Evolutionary conservation across 2,797 vertebrate species (phyloP).

Genomic region (Miichthys miiuy): DNA sequence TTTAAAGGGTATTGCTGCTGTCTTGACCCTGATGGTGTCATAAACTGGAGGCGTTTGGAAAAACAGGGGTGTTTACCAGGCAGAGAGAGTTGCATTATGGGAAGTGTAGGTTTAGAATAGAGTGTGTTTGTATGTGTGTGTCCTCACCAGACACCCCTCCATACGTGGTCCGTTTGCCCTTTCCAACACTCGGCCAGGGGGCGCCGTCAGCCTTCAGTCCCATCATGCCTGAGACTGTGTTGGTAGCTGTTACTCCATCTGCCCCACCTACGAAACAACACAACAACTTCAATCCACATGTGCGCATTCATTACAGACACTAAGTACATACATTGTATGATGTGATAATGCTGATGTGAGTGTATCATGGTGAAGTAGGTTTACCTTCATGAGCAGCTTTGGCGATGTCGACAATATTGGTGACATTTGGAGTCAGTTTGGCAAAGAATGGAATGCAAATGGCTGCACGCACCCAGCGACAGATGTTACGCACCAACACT

Average conservation of each 20-base stretch:
- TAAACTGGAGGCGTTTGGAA: too few relatives aligned
- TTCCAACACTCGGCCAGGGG: constrained; percentile 91
- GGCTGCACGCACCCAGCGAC: constrained; percentile 94
- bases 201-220: constrained; percentile 88
- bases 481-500: constrained; percentile 97
- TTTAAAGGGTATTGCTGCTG: not conserved
- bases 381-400: constrained; percentile 91
- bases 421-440: constrained; percentile 92
- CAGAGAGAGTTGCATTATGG: not conserved
- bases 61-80: too few relatives aligned
- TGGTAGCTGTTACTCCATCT: constrained; percentile 94
- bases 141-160: constrained; percentile 86
- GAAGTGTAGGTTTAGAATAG: not conserved
- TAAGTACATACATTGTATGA: too few relatives aligned
- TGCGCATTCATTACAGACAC: not conserved
- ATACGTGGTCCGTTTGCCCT: constrained; percentile 88
- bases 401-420: constrained; percentile 93
- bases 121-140: constrained; percentile 4
- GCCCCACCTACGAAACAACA: constrained; percentile 85
- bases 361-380: not conserved
- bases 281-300: not conserved
- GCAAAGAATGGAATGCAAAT: constrained; percentile 94
- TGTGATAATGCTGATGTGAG: too few relatives aligned
- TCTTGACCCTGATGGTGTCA: too few relatives aligned
- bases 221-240: constrained; percentile 95